phyloP scores from a whole-genome alignment of 2,888 invertebrate genomes.

The Halocaridina rubra region DNA sequence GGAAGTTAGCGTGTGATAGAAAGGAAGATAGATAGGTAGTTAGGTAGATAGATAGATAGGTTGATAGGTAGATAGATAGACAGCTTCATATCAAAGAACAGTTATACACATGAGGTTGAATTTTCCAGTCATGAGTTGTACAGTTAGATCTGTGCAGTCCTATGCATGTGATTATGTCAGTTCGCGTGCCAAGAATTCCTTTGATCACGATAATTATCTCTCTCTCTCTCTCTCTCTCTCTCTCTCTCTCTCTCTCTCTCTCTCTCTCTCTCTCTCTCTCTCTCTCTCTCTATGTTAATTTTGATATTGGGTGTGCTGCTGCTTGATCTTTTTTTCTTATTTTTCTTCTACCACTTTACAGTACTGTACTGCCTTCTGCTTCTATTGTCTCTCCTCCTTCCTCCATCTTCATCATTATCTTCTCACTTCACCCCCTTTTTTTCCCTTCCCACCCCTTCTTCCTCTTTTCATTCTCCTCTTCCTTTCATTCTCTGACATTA shows the following conservation, averaged over 20 bases:
- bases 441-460: not conserved
- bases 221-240: constrained; percentile 7
- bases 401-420: not conserved
- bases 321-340: not conserved
- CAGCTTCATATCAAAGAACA: too few relatives aligned
- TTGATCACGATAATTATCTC: too few relatives aligned
- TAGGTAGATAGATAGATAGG: too few relatives aligned
- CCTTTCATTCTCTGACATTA: not conserved
- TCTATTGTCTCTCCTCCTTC: not conserved
- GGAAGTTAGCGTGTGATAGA: too few relatives aligned
- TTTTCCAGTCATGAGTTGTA: too few relatives aligned
- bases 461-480: not conserved
- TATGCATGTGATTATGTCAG: too few relatives aligned
- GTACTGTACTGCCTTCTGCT: not conserved
- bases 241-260: constrained; percentile 7
- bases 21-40: too few relatives aligned
- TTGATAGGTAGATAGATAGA: too few relatives aligned
- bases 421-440: not conserved
- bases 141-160: too few relatives aligned
- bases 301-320: too few relatives aligned
- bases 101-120: too few relatives aligned
- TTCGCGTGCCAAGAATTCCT: too few relatives aligned
- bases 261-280: constrained; percentile 15
- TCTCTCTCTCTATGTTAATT: not conserved
- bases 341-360: not conserved